Conservation (phyloP, 2,888 invertebrate genomes). For the Sinopyrophorus schimmeli region DNA sequence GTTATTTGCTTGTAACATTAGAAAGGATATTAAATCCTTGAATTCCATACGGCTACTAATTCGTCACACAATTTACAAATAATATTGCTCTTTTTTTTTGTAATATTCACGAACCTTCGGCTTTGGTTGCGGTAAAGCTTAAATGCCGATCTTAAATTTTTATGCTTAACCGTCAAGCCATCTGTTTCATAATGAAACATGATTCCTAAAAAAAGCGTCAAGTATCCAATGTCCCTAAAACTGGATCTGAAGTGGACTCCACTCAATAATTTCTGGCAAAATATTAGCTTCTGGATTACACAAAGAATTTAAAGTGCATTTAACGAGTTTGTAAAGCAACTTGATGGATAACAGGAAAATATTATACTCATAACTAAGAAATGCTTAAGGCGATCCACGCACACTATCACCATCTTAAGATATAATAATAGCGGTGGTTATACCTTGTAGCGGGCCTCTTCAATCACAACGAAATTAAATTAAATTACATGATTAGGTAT, state of each 20-base stretch:
- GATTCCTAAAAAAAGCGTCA: not conserved
- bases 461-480: slow-evolving; percentile 34
- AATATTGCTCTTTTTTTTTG: no score
- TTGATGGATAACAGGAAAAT: slow-evolving; percentile 8
- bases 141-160: no score
- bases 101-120: no score
- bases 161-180: not conserved
- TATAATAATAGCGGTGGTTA: slow-evolving; percentile 22
- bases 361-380: slow-evolving; percentile 8
- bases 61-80: no score
- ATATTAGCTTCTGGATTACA: slow-evolving; percentile 4
- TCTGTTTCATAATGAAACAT: not conserved
- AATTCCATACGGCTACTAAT: no score
- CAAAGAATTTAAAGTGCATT: slow-evolving; percentile 1
- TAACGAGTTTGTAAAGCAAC: slow-evolving; percentile 5
- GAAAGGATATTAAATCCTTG: no score
- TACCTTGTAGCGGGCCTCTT: slow-evolving; percentile 20
- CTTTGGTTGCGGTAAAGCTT: no score
- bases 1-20: no score
- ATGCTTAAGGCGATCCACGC: slow-evolving; percentile 14
- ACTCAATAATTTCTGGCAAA: slow-evolving; percentile 9
- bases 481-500: slow-evolving; percentile 34
- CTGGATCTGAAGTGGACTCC: slow-evolving; percentile 4
- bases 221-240: not conserved
- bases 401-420: slow-evolving; percentile 18